Conservation (phyloP, 2,888 invertebrate genomes). For the Caenorhabditis sp. region DNA sequence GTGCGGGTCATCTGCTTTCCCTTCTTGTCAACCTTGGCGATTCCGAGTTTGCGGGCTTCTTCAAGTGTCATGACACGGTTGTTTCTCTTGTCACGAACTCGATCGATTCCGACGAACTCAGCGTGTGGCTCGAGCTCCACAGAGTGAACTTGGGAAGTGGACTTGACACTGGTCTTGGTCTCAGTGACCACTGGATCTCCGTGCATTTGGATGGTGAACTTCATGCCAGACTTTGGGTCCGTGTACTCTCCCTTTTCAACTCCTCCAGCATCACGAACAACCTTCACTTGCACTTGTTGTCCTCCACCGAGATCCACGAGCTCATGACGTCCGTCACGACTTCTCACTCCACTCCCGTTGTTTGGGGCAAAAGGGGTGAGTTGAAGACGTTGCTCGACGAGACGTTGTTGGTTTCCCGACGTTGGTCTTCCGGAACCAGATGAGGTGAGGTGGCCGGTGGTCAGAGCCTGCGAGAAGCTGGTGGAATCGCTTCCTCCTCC, state of each 20-base stretch:
- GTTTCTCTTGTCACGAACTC: constrained; percentile 82
- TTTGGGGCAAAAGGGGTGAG: constrained; percentile 79
- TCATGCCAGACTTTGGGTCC: constrained; percentile 83
- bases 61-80: constrained; percentile 81
- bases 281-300: constrained; percentile 83
- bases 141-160: constrained; percentile 82
- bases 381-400: constrained; percentile 81
- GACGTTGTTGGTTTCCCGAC: constrained; percentile 62
- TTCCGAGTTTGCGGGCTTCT: constrained; percentile 83
- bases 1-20: constrained; percentile 83
- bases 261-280: constrained; percentile 82
- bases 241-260: constrained; percentile 83
- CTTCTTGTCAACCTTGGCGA: constrained; percentile 83
- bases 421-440: constrained; percentile 62
- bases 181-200: constrained; percentile 83
- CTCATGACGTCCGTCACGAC: constrained; percentile 74
- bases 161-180: constrained; percentile 83
- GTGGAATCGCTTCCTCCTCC: constrained; percentile 83
- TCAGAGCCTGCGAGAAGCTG: constrained; percentile 75
- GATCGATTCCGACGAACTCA: constrained; percentile 83
- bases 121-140: constrained; percentile 83
- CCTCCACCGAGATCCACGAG: constrained; percentile 83
- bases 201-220: constrained; percentile 83
- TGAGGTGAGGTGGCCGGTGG: constrained; percentile 71
- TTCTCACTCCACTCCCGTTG: constrained; percentile 41